Base-by-base conservation (phyloP, 2,113 vertebrate species). In the Hippocampus barbouri region DNA sequence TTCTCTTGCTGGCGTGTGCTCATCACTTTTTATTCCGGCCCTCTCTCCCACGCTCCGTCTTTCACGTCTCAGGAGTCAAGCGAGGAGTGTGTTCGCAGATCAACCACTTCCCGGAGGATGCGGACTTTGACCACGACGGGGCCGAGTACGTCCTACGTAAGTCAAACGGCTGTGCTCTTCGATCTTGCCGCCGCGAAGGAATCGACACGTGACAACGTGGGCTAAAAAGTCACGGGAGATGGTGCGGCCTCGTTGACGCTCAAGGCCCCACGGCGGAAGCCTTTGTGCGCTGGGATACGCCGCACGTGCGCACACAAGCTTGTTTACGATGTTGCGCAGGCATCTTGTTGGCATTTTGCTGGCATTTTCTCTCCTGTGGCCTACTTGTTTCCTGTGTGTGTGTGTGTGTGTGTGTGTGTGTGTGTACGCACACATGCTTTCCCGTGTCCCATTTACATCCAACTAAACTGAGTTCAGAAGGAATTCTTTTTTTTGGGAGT, bases 41-140 rank as follows among this genome's bases (percentile, higher is more conserved):
- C 4, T 34, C 30, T 34, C 30, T 54, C 64, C 5, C 59, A 67
- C 47, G 81, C 59, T 56, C 83, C 34, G 49, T 60, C 20, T 78
- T n/a, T 74, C 64, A 34, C 30, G 38, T 85, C 83, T 60, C 87
- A 97, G 95, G 95, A 74, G 85, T 95, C 84, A 96, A 95, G 88
- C 88, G 95, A 90, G 95, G 95, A 21, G 92, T 95, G 70, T 97
- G 95, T 74, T 94, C 94, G 71, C 95, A 96, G 91, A 97, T 97
- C 83, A 97, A 97, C 87, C 96, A 97, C 78, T 96, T 97, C 83
- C 96, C 96, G 18, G 96, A 97, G 83, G 96, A 97, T 65, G 95
- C 95, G 45, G 96, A 97, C 88, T 97, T 96, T 68, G 96, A 97
- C 90, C 96, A 96, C 41, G 95, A 97, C 76, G 95, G 95, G 71